Evolutionary conservation across 2,888 invertebrate species (phyloP).

Genomic region (Leucophora obtusa): DNA sequence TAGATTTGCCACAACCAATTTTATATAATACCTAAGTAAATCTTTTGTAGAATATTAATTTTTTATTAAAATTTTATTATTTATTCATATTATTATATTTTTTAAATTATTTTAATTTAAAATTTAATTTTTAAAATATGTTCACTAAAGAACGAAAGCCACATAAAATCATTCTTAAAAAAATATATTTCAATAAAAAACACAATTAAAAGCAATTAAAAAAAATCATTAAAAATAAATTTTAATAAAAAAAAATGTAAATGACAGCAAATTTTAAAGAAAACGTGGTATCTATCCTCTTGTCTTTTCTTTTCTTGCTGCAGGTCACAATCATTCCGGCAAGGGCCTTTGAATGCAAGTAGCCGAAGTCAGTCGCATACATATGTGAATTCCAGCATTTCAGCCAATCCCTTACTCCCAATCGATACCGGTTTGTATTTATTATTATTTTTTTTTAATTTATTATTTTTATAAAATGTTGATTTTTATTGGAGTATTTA

Average conservation of each 20-base stretch:
- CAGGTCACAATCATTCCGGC: conserved; percentile 97
- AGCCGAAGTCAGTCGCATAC: conserved; percentile 81
- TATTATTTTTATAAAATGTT: conserved; percentile 69
- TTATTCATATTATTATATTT: conserved; percentile 1
- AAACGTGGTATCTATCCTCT: conserved; percentile 78
- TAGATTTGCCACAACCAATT: not conserved
- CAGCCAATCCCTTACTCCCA: conserved; percentile 96
- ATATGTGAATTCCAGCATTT: conserved; percentile 92
- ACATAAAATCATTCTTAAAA: conserved; percentile 46
- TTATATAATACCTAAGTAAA: conserved; percentile 1
- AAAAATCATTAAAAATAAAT: conserved; percentile 53
- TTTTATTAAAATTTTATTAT: conserved; percentile 15
- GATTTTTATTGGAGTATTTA: conserved; percentile 64
- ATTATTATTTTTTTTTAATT: conserved; percentile 73
- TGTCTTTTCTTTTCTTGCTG: conserved; percentile 79
- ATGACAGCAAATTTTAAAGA: conserved; percentile 67
- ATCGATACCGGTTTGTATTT: conserved; percentile 85
- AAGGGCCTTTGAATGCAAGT: conserved; percentile 80
- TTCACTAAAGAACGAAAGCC: too few species aligned
- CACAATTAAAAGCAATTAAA: conserved; percentile 38
- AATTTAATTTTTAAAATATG: conserved; percentile 37
- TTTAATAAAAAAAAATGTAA: conserved; percentile 52
- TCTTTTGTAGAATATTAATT: conserved; percentile 10
- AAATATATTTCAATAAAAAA: conserved; percentile 17
- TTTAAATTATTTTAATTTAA: conserved; percentile 34